Conservation (phyloP, 92 coral and sea anemone genomes). For the Hydrozoanthus gracilis region DNA sequence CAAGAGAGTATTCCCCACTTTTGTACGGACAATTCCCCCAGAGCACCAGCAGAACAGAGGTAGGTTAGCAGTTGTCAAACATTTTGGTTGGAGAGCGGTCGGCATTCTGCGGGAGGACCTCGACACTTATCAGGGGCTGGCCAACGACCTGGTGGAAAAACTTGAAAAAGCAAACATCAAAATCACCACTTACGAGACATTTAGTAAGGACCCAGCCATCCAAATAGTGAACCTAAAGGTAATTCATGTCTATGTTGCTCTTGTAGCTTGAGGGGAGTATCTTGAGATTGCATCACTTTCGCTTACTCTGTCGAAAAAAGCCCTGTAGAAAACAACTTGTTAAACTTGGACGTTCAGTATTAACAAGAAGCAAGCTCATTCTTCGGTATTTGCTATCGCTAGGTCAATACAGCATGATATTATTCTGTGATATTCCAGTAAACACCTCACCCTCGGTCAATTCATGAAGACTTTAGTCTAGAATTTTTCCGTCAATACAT, state of each 20-base stretch:
- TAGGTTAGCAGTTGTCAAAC: constrained; percentile 61
- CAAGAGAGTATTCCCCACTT: constrained; percentile 68
- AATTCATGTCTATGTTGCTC: neutral
- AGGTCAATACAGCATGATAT: too few relatives aligned
- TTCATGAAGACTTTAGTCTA: too few relatives aligned
- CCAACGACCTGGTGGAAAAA: constrained; percentile 69
- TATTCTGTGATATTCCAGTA: too few relatives aligned
- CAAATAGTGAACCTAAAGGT: constrained; percentile 68
- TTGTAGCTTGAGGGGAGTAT: neutral
- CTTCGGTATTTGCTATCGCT: too few relatives aligned
- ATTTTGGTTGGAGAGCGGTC: constrained; percentile 71
- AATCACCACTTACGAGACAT: constrained; percentile 65
- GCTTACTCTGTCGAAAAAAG: neutral
- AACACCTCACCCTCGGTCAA: too few relatives aligned
- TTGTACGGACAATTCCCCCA: constrained; percentile 86
- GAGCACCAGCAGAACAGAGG: constrained; percentile 82
- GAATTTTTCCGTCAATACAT: too few relatives aligned
- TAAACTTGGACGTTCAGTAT: too few relatives aligned
- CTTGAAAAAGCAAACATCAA: constrained; percentile 55
- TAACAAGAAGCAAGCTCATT: too few relatives aligned
- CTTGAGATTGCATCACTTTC: neutral
- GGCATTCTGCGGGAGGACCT: constrained; percentile 69
- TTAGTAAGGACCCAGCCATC: constrained; percentile 49
- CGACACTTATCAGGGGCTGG: constrained; percentile 73
- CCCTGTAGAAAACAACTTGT: too few relatives aligned